Percentiles rank a stretch among this genome's conserved stretches.
These are phyloP conservation scores for Hetaerina americana DNA, from an alignment of 1,140 invertebrate genomes.

Conservation along the genomic window DNA sequence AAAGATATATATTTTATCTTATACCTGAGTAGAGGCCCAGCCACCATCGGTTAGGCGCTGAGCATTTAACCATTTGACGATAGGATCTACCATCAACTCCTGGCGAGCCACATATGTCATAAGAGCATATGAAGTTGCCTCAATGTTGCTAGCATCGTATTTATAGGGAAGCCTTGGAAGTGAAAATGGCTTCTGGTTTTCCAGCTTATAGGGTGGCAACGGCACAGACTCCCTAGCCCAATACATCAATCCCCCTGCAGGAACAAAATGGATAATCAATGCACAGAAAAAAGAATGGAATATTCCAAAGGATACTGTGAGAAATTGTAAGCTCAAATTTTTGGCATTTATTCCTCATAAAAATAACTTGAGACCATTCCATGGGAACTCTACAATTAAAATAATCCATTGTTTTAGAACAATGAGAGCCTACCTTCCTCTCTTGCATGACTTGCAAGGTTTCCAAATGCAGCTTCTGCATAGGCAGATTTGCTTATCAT, in stretches of 20 bases:
- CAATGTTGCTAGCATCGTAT: conserved; percentile 84
- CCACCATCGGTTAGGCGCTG: conserved; percentile 84
- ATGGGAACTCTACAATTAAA: too few relatives aligned
- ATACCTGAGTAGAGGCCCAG: conserved; percentile 82
- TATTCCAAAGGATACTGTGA: too few relatives aligned
- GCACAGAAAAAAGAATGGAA: too few relatives aligned
- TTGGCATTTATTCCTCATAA: too few relatives aligned
- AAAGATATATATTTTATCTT: not conserved
- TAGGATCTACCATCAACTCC: conserved; percentile 63
- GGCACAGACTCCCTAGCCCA: conserved; percentile 71
- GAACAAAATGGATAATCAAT: not conserved
- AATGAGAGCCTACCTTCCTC: conserved; percentile 47
- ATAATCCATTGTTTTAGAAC: too few relatives aligned
- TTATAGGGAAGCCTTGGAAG: conserved; percentile 74
- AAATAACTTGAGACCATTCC: too few relatives aligned
- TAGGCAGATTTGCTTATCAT: conserved; percentile 61
- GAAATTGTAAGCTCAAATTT: too few relatives aligned
- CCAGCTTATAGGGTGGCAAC: conserved; percentile 62
- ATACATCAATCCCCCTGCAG: conserved; percentile 58
- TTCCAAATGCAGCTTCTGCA: conserved; percentile 67
- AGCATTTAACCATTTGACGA: conserved; percentile 86
- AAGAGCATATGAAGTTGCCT: conserved; percentile 85
- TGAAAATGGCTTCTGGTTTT: conserved; percentile 82
- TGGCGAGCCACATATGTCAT: conserved; percentile 73
- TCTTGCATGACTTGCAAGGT: conserved; percentile 48